Evolutionary conservation across 2,888 invertebrate species (phyloP), one percentile per base, ranked within the genome.

Genomic region (Pseudococcus viburni): DNA sequence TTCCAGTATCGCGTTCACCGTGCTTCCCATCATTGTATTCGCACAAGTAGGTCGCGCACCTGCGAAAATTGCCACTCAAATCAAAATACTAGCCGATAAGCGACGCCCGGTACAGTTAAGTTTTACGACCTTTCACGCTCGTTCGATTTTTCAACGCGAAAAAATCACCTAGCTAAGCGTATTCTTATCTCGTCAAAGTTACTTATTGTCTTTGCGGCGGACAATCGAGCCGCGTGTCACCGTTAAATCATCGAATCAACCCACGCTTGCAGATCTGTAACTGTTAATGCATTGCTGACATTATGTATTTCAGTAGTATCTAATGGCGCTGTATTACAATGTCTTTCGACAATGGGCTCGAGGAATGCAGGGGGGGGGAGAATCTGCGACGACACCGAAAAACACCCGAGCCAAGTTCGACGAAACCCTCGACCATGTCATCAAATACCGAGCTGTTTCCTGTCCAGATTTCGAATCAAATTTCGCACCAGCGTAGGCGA

Each of bases 151-250:
- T 15, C 4, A 2, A 42, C 19, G 19, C 0, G 77, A 5, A 46
- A 39, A 83, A 83, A 83, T 83, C 80, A 33, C 19, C 46, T 11
- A 83, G 42, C 80, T 83, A 83, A 83, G 80, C 80, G 80, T 83
- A 83, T 83, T 83, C 80, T 83, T 83, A 83, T 83, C 80, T 83
- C 80, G 46, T 83, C 46, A 46, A 33, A 33, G 77, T 39, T n/a
- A 39, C 39, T 77, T 19, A 83, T 83, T 83, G 80, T 83, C n/a
- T 83, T 80, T 12, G 19, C 8, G 5, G n/a, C 80, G 46, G 33
- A 83, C 80, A 83, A 83, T 83, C 46, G 80, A 64, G 80, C 39
- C 80, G 80, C 80, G 80, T 83, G 80, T 42, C 80, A 83, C 80
- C 80, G 80, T 83, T 83, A 83, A 73, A 83, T 83, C 80, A 83